phyloP scores from a whole-genome alignment of 2,888 invertebrate genomes.

The Aphodius sticticus region DNA sequence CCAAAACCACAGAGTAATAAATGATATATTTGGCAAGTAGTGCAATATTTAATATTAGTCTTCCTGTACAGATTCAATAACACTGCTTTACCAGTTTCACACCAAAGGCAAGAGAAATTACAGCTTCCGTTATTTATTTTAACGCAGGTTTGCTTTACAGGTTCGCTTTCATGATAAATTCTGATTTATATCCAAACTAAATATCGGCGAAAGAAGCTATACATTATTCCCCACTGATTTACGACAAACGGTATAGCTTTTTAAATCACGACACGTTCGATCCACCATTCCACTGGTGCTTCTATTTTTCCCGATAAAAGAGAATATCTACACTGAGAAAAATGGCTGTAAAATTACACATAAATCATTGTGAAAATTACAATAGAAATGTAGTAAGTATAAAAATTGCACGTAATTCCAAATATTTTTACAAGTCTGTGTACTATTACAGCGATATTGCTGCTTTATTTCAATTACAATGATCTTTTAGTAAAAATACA shows the following conservation, averaged over 20 bases:
- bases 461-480: too few species aligned
- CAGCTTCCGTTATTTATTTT: conserved; percentile 4
- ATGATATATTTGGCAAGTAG: not conserved
- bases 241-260: not conserved
- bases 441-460: too few species aligned
- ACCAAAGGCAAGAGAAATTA: not conserved
- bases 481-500: too few species aligned
- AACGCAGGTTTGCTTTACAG: not conserved
- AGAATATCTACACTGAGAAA: too few species aligned
- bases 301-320: not conserved
- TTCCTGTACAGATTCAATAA: not conserved
- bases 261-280: not conserved
- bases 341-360: too few species aligned
- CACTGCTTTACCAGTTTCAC: not conserved
- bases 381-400: too few species aligned
- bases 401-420: too few species aligned
- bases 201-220: not conserved
- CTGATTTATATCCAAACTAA: not conserved
- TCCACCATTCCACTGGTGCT: not conserved
- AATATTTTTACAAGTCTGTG: too few species aligned
- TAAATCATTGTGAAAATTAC: too few species aligned
- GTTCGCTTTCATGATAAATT: not conserved
- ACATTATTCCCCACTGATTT: not conserved
- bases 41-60: not conserved
- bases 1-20: not conserved